A percentile compares a stretch with the other conserved stretches of the same genome.
These are phyloP conservation scores for Cygnus atratus DNA, from an alignment of 2,113 vertebrate genomes.

Conservation along the genomic window DNA sequence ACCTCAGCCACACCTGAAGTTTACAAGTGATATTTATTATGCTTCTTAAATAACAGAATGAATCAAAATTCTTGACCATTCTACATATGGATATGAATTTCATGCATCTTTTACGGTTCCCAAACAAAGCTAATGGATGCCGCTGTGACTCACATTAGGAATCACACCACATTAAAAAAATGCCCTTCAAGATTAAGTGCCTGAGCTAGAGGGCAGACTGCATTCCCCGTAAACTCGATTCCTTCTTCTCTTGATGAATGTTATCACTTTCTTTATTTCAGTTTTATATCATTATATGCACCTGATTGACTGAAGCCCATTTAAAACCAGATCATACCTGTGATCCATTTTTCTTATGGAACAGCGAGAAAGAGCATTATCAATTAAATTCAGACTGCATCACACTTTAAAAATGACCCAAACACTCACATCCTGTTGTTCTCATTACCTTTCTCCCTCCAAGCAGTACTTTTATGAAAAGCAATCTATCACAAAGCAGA, in stretches of 20 bases:
- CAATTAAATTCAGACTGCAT: background rate
- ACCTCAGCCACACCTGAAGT: background rate
- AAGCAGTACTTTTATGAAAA: background rate
- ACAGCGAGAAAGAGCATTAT: background rate
- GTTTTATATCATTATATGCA: slow-evolving; percentile 38
- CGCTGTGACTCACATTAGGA: background rate
- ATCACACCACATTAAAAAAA: slow-evolving; percentile 25
- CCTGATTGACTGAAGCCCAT: background rate
- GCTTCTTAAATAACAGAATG: background rate
- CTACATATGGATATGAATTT: slow-evolving; percentile 9
- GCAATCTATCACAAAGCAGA: background rate
- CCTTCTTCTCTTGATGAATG: slow-evolving; percentile 43
- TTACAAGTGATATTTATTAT: background rate
- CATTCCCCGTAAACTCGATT: slow-evolving; percentile 37
- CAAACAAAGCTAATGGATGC: background rate
- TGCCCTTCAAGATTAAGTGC: slow-evolving; percentile 3
- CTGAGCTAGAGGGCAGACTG: slow-evolving; percentile 19
- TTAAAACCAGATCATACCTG: slow-evolving; percentile 11
- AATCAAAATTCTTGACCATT: background rate
- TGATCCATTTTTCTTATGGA: slow-evolving; percentile 3
- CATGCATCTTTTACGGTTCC: background rate
- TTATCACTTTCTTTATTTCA: slow-evolving; percentile 45
- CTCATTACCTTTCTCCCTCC: slow-evolving; percentile 5
- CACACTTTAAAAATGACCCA: background rate
- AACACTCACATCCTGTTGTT: background rate